Evolutionary conservation across 2,797 vertebrate genomes (phyloP).

Genomic region (Tragelaphus oryx): DNA sequence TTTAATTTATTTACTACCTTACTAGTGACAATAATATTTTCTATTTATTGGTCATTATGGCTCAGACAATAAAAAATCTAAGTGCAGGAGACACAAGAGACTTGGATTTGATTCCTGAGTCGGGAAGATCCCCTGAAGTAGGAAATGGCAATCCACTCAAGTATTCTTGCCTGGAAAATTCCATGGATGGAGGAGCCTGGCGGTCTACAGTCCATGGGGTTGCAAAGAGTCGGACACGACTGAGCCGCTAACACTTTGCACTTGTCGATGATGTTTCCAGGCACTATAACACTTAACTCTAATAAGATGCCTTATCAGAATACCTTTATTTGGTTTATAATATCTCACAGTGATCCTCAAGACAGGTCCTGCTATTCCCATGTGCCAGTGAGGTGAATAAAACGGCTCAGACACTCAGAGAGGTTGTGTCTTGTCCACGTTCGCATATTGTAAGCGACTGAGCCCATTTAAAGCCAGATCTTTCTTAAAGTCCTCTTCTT

Average conservation of each 20-base stretch:
- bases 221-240: neutral
- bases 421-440: neutral
- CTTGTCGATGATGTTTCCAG: neutral
- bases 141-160: neutral
- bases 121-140: neutral
- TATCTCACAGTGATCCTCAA: neutral
- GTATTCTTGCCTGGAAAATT: neutral
- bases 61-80: neutral
- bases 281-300: neutral
- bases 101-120: neutral
- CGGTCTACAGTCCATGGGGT: neutral
- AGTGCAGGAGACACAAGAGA: neutral
- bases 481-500: neutral
- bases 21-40: neutral
- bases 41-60: neutral
- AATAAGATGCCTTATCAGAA: neutral
- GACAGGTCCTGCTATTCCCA: neutral
- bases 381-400: neutral
- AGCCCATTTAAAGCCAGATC: neutral
- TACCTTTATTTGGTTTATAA: neutral
- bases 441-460: neutral
- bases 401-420: neutral
- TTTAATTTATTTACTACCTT: neutral
- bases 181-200: neutral
- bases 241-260: neutral